A percentile compares a stretch with the other conserved stretches of the same genome.
Evolutionary conservation across 2,888 invertebrate species (phyloP).

Genomic region (Drepana falcataria): DNA sequence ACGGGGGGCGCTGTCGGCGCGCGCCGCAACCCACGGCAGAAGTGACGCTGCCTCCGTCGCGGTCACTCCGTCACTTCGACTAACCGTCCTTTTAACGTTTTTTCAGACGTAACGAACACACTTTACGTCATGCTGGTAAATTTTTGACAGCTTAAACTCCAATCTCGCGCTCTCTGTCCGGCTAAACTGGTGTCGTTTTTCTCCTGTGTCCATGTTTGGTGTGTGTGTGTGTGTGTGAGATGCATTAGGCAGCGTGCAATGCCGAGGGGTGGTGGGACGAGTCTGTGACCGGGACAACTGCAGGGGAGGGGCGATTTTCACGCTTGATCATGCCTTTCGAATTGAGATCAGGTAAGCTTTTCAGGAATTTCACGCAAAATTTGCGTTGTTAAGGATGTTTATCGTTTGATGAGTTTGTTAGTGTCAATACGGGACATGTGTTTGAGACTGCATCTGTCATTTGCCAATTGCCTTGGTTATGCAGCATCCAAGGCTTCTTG

Average conservation of each 20-base stretch:
- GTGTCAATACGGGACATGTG: neutral
- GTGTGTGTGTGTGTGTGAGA: slow-evolving; percentile 47
- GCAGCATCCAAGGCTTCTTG: no score
- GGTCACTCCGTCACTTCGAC: slow-evolving; percentile 52
- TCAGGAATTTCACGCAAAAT: slow-evolving; percentile 28
- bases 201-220: slow-evolving; percentile 23
- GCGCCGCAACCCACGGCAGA: slow-evolving; percentile 70
- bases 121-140: slow-evolving; percentile 46
- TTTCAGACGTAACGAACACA: slow-evolving; percentile 48
- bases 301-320: slow-evolving; percentile 61
- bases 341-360: slow-evolving; percentile 70
- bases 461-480: neutral
- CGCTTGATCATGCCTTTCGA: slow-evolving; percentile 73
- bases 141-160: slow-evolving; percentile 34
- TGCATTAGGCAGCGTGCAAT: slow-evolving; percentile 54
- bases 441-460: neutral
- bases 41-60: slow-evolving; percentile 57
- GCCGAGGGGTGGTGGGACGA: slow-evolving; percentile 48
- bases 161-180: slow-evolving; percentile 28
- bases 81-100: slow-evolving; percentile 36
- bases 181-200: slow-evolving; percentile 29
- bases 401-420: slow-evolving; percentile 13
- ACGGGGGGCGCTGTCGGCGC: slow-evolving; percentile 72
- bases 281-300: slow-evolving; percentile 53
- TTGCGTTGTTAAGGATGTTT: slow-evolving; percentile 9